Base-by-base conservation (phyloP, 2,797 vertebrate genomes). In the Sciaenops ocellatus region DNA sequence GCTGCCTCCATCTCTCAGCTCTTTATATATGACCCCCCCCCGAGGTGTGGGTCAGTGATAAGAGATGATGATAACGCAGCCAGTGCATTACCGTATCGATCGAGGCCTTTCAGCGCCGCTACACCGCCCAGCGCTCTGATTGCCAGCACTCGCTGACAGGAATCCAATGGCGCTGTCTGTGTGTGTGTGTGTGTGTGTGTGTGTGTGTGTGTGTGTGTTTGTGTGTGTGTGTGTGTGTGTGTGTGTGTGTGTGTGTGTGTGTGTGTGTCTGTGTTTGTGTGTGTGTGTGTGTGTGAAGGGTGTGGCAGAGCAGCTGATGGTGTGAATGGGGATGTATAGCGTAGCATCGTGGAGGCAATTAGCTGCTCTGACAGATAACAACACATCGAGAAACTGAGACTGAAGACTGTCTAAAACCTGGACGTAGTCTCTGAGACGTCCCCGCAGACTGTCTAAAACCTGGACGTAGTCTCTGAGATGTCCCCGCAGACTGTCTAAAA, bases 61-160 rank as follows among this genome's bases (percentile, higher is more conserved):
- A 92, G 90, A 86, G 90, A 92, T 91, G 87, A 92, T 87, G 90
- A 90, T 89, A 90, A 90, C 86, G 87, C 84, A 90, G 87, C 63
- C 85, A 85, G 83, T 89, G 89, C 89, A 91, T 93, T 89, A 90
- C 80, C 22, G 82, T 63, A 92, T 93, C 83, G 91, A 93, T 92
- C 78, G 57, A 73, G 86, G 79, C 81, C 90, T 91, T 87, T 91
- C 90, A 89, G 90, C 74, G 73, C 86, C 76, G 89, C 67, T 89
- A 89, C 90, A 92, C 88, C 84, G 67, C 76, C 85, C 50, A 52
- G 44, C 66, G 70, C 85, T 82, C 85, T 89, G 90, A 90, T 89
- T 84, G 89, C 89, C 87, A 73, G 82, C 88, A 90, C 87, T 90
- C 82, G 77, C 85, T 92, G 93, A 93, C 92, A 93, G 92, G 90